Evolutionary conservation across 2,888 invertebrate species (phyloP).

Genomic region (Euzetes globulus): DNA sequence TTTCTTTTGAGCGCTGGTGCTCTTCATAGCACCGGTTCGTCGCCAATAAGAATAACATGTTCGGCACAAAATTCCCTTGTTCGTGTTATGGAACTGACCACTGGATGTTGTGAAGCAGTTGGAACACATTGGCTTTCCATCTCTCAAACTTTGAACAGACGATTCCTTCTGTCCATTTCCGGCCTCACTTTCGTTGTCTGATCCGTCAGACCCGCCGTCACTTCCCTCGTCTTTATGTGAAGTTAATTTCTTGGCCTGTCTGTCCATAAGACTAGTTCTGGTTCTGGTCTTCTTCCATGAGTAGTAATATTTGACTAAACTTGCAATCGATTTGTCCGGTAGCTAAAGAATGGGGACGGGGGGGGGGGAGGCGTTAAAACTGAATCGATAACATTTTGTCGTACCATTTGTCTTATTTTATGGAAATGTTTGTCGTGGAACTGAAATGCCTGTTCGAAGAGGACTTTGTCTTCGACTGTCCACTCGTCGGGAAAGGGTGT

Average conservation of each 20-base stretch:
- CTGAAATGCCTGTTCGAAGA: constrained; percentile 96
- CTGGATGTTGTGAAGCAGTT: constrained; percentile 40
- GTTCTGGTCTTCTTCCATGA: constrained; percentile 95
- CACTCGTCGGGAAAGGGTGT: constrained; percentile 97
- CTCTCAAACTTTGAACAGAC: neutral
- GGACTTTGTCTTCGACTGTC: constrained; percentile 94
- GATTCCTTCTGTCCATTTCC: neutral
- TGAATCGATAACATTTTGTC: constrained; percentile 37
- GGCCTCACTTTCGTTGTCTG: constrained; percentile 72
- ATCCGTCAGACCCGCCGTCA: constrained; percentile 74
- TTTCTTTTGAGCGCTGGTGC: constrained; percentile 18
- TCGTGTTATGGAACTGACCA: constrained; percentile 34
- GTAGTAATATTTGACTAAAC: constrained; percentile 93
- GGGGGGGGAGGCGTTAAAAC: neutral
- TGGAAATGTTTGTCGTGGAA: constrained; percentile 98
- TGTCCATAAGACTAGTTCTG: constrained; percentile 86
- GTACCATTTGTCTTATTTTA: constrained; percentile 92
- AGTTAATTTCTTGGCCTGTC: constrained; percentile 63
- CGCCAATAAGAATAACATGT: constrained; percentile 80
- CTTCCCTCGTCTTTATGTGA: constrained; percentile 62
- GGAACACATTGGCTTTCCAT: constrained; percentile 39
- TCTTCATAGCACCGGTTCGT: constrained; percentile 64
- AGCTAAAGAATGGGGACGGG: constrained; percentile 52
- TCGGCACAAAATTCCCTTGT: constrained; percentile 67
- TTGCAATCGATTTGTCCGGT: constrained; percentile 92